phyloP scores from a whole-genome alignment of 2,888 invertebrate genomes.

The Brachypalpus laphriformis region DNA sequence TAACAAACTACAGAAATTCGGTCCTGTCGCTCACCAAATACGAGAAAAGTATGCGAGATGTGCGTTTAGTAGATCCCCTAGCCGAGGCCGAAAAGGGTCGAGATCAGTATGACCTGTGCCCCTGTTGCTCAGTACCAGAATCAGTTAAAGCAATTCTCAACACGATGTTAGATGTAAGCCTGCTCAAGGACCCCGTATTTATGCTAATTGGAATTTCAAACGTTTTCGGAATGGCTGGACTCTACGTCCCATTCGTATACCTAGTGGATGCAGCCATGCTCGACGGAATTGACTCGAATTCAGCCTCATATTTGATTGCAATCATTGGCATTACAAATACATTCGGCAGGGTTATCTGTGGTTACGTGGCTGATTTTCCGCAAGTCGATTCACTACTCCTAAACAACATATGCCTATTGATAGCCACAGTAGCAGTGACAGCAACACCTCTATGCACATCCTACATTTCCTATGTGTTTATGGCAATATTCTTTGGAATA shows the following conservation, averaged over 20 bases:
- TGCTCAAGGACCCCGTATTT: slow-evolving; percentile 94
- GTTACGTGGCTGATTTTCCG: slow-evolving; percentile 95
- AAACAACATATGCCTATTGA: slow-evolving; percentile 95
- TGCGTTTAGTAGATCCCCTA: slow-evolving; percentile 85
- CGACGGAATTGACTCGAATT: slow-evolving; percentile 87
- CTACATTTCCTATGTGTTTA: slow-evolving; percentile 90
- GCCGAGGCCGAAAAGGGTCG: slow-evolving; percentile 81
- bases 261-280: slow-evolving; percentile 91
- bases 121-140: slow-evolving; percentile 90
- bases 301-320: slow-evolving; percentile 84
- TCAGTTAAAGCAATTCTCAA: slow-evolving; percentile 92
- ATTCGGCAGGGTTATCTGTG: slow-evolving; percentile 94
- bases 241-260: slow-evolving; percentile 98
- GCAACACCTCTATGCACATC: slow-evolving; percentile 92
- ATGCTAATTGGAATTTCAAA: slow-evolving; percentile 96
- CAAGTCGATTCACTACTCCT: slow-evolving; percentile 95
- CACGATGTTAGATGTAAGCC: slow-evolving; percentile 95
- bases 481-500: slow-evolving; percentile 95
- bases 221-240: slow-evolving; percentile 98
- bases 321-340: slow-evolving; percentile 96
- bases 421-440: slow-evolving; percentile 93
- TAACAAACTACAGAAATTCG: slow-evolving; percentile 95
- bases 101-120: slow-evolving; percentile 90
- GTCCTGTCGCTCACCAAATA: slow-evolving; percentile 93
- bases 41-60: slow-evolving; percentile 85